Evolutionary conservation across 92 coral and sea anemone genomes (phyloP).

Genomic region (Blastomussa wellsi): DNA sequence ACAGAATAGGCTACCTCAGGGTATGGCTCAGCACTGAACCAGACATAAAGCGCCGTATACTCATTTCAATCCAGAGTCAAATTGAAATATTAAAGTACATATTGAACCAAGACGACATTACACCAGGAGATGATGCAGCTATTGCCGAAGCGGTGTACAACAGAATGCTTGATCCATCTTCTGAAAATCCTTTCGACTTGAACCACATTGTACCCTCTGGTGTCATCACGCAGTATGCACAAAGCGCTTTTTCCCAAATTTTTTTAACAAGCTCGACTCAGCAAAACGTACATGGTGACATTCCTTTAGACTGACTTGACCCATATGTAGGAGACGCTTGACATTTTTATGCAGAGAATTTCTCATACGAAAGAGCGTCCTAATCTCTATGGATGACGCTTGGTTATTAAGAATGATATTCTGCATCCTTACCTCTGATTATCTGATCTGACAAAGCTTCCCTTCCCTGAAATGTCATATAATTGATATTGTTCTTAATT

Average conservation of each 20-base stretch:
- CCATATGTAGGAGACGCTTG: no score
- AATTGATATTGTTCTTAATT: no score
- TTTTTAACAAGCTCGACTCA: neutral
- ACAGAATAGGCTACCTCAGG: neutral
- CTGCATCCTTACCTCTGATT: no score
- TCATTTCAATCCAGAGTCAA: neutral
- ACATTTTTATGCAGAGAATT: no score
- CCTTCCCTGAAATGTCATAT: no score
- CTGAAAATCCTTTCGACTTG: conserved; percentile 12
- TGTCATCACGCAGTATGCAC: neutral
- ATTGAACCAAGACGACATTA: neutral
- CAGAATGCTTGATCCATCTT: conserved; percentile 7
- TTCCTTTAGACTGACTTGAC: conserved; percentile 15
- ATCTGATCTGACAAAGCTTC: no score
- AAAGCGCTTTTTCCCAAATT: neutral
- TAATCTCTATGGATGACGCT: no score
- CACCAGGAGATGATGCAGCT: conserved; percentile 11
- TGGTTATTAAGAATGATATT: no score
- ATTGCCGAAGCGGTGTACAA: neutral
- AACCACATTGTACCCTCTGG: neutral
- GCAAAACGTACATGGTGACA: neutral
- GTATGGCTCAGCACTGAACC: neutral
- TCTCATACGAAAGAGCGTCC: no score
- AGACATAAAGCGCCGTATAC: neutral
- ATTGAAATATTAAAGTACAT: neutral